These are phyloP conservation scores for Puma concolor DNA, from an alignment of 2,113 vertebrate genomes.

Conservation along the genomic window DNA sequence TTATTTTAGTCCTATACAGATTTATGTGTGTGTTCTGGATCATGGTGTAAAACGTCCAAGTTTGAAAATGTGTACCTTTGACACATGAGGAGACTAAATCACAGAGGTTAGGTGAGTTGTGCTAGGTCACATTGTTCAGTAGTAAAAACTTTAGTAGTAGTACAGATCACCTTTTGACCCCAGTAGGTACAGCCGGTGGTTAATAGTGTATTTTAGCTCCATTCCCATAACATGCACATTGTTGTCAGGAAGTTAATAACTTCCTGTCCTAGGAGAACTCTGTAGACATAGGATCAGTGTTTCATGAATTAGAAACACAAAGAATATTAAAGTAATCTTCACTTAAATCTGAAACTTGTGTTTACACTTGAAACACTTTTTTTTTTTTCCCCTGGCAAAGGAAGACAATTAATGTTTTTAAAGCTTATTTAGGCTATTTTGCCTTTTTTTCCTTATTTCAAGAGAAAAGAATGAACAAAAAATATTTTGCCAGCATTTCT, in stretches of 20 bases:
- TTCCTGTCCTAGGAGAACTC: neutral
- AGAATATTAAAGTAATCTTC: slow-evolving; percentile 44
- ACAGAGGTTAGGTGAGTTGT: neutral
- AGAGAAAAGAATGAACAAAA: neutral
- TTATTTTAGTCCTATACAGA: neutral
- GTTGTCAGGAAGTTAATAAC: neutral
- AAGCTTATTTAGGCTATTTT: neutral
- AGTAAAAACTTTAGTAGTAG: neutral
- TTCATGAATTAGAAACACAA: slow-evolving; percentile 21
- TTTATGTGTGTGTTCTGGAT: neutral
- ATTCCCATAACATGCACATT: neutral
- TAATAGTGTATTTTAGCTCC: neutral
- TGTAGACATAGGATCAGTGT: neutral
- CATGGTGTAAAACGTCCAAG: neutral
- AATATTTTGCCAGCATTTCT: slow-evolving; percentile 2
- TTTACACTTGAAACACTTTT: neutral
- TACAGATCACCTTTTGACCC: neutral
- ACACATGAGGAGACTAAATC: neutral
- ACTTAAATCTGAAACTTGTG: neutral
- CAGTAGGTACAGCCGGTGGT: neutral
- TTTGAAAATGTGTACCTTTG: neutral
- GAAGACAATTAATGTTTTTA: slow-evolving; percentile 1
- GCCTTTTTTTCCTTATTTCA: slow-evolving; percentile 43
- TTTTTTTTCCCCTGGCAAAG: neutral
- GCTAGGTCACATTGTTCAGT: neutral